phyloP scores from a whole-genome alignment of 1,140 invertebrate species.

The Potamilus streckersoni region DNA sequence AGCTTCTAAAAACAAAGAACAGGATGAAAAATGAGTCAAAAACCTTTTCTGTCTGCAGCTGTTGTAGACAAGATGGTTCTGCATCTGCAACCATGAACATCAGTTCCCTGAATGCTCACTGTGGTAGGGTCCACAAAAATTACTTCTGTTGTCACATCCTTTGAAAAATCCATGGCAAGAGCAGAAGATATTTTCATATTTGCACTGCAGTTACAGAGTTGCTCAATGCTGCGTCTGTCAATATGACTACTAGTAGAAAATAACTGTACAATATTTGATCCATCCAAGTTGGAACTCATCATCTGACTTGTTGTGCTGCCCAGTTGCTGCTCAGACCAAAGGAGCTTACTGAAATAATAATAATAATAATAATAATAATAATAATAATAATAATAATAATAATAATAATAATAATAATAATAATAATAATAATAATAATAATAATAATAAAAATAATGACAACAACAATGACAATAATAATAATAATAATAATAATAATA shows the following conservation, averaged over 20 bases:
- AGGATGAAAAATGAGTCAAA: too few species aligned
- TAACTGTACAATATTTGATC: background rate
- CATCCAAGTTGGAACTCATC: background rate
- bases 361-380: too few species aligned
- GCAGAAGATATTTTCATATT: conserved; percentile 61
- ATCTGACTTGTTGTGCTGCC: background rate
- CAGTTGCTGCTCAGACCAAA: conserved; percentile 74
- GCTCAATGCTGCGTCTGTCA: conserved; percentile 4
- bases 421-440: too few species aligned
- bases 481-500: conserved; percentile 39
- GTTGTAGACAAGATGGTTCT: conserved; percentile 71
- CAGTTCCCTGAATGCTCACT: conserved; percentile 75
- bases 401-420: too few species aligned
- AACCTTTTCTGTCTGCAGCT: conserved; percentile 24
- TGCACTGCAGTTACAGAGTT: conserved; percentile 33
- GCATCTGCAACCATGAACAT: conserved; percentile 79
- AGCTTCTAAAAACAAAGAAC: too few species aligned
- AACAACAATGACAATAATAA: too few species aligned
- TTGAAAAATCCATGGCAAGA: conserved; percentile 72
- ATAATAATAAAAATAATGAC: too few species aligned
- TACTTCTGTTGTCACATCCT: conserved; percentile 72
- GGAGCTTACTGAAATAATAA: conserved; percentile 73
- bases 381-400: too few species aligned
- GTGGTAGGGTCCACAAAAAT: conserved; percentile 76
- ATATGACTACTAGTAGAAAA: too few species aligned